phyloP scores from a whole-genome alignment of 2,797 vertebrate species.

The Gymnoscopelus braueri region DNA sequence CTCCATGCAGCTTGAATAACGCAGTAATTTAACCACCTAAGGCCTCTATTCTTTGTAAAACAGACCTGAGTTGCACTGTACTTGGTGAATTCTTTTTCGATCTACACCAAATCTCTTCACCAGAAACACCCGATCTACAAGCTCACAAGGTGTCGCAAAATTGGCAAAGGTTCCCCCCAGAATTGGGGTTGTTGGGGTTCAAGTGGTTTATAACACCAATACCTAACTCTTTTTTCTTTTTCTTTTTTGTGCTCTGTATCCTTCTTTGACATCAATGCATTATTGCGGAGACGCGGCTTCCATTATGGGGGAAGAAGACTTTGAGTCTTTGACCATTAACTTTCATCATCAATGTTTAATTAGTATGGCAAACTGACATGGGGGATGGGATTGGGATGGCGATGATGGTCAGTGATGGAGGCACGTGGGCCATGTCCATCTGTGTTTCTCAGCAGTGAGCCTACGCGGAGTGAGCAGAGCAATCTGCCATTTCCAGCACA shows the following conservation, averaged over 20 bases:
- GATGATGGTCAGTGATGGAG: neutral
- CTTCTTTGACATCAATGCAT: constrained; percentile 23
- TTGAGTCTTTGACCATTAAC: constrained; percentile 12
- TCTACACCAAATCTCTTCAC: too few species aligned
- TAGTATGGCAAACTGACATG: constrained; percentile 27
- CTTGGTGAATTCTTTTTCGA: too few species aligned
- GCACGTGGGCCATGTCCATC: constrained; percentile 48
- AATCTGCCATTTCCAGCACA: constrained; percentile 44
- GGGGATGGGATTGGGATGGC: constrained; percentile 23
- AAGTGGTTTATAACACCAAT: too few species aligned
- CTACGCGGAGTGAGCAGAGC: constrained; percentile 23
- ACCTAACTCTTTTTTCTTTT: neutral
- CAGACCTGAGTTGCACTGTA: too few species aligned
- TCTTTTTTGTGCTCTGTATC: constrained; percentile 10
- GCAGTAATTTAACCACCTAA: constrained; percentile 13
- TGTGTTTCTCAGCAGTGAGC: constrained; percentile 54
- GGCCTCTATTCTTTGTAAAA: too few species aligned
- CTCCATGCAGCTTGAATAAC: constrained; percentile 39
- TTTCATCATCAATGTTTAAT: constrained; percentile 45
- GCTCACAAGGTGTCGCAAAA: too few species aligned
- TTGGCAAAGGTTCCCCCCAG: too few species aligned
- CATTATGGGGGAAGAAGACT: neutral
- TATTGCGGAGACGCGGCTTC: neutral
- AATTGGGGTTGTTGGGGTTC: too few species aligned
- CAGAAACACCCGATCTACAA: too few species aligned